Evolutionary conservation across 1,140 invertebrate genomes (phyloP).

Genomic region (Zaprionus africanus): DNA sequence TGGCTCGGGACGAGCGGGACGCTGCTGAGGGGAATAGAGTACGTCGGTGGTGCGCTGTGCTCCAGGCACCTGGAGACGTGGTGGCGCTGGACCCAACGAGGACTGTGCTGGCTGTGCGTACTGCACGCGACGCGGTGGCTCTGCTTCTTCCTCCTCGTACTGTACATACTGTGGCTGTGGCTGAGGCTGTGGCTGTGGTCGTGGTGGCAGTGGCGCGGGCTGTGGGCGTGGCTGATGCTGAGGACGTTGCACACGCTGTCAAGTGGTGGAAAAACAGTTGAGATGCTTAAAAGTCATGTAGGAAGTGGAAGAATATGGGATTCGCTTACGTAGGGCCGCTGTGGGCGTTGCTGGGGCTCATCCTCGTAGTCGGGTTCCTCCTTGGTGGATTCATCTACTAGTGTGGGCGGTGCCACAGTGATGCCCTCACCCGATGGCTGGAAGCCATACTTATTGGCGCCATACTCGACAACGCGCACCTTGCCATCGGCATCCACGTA

Average conservation of each 20-base stretch:
- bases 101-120: constrained; percentile 71
- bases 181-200: constrained; percentile 74
- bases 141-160: constrained; percentile 74
- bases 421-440: constrained; percentile 94
- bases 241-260: constrained; percentile 62
- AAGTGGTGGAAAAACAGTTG: not conserved
- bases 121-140: constrained; percentile 75
- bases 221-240: constrained; percentile 67
- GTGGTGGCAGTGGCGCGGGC: constrained; percentile 44
- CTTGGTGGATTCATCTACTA: constrained; percentile 89
- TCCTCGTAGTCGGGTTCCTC: constrained; percentile 85
- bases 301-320: not conserved
- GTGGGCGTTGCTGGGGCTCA: constrained; percentile 81
- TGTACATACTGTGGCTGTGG: constrained; percentile 83
- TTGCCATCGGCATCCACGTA: constrained; percentile 92
- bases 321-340: constrained; percentile 76
- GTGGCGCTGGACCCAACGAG: constrained; percentile 64
- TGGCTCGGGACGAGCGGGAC: constrained; percentile 74
- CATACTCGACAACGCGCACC: constrained; percentile 93
- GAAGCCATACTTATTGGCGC: constrained; percentile 94
- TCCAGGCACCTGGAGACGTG: constrained; percentile 82
- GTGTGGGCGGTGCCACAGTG: constrained; percentile 91
- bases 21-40: constrained; percentile 77
- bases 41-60: constrained; percentile 80
- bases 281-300: not conserved